Base-by-base conservation (phyloP, 2,113 vertebrate species). In the Lepisosteus oculatus region DNA sequence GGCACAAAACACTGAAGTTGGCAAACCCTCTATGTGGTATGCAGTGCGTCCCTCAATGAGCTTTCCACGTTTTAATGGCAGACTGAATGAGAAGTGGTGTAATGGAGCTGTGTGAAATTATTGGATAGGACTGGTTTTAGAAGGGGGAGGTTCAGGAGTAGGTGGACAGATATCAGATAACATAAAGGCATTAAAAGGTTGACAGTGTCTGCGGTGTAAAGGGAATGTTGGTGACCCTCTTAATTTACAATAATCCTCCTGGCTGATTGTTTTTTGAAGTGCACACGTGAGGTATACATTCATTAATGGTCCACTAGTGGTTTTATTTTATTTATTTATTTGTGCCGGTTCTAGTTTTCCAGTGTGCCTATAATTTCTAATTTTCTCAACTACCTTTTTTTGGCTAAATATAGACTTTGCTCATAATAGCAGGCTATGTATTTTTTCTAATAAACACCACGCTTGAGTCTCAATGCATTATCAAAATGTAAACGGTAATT, bases 261-360 rank as follows among this genome's bases (percentile, higher is more conserved):
- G 72, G 84, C 80, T 85, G 83, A 89, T 90, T 89, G 83, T 86
- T 86, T 87, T 76, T 81, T 87, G 82, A 90, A 91, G 88, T 87
- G 88, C 82, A 82, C 82, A 84, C 85, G 82, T 87, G 72, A 78
- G 77, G 71, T 84, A 77, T 84, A 80, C 72, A 72, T 86, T 87
- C 80, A 90, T 88, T 77, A 81, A 77, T 78, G 79, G 77, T 72
- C 80, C 80, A 81, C 82, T 79, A 78, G 71, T 83, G 79, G 81
- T 81, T 87, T 84, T 83, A 84, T 87, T 88, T 87, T 74, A 90
- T 91, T 89, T 75, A 78, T 88, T 85, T 81, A 81, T 88, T 83
- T 80, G 61, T 85, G 84, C 86, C 88, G 80, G 63, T 84, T 74
- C 8, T 76, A 77, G 54, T 70, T 44, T 66, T 75, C 55, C 61